phyloP scores from a whole-genome alignment of 2,888 invertebrate genomes.

The Hesperia comma region DNA sequence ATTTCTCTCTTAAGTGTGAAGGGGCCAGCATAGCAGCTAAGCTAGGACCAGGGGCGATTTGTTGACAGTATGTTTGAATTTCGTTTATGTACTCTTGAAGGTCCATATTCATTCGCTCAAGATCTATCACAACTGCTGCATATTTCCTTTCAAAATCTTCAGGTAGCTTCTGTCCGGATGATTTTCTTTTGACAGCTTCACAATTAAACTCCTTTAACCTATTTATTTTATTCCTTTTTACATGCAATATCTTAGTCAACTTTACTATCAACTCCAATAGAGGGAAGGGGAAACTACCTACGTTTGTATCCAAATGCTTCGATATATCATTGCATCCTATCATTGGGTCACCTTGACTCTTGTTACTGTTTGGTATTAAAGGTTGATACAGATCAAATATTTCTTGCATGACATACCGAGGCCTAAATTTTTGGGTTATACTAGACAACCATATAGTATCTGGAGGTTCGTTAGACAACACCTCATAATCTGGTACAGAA shows the following conservation, averaged over 20 bases:
- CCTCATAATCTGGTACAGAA: constrained; percentile 98
- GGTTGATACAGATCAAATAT: constrained; percentile 77
- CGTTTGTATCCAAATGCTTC: constrained; percentile 75
- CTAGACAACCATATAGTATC: constrained; percentile 95
- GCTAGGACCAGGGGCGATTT: constrained; percentile 94
- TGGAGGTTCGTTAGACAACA: constrained; percentile 95
- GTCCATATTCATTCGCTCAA: constrained; percentile 95
- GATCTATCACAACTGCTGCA: constrained; percentile 93
- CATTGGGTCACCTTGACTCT: constrained; percentile 87
- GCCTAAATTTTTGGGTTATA: constrained; percentile 91
- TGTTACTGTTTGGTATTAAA: constrained; percentile 60
- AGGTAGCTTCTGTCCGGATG: constrained; percentile 90
- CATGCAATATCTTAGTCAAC: constrained; percentile 92
- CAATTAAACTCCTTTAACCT: constrained; percentile 93
- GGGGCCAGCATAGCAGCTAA: constrained; percentile 94
- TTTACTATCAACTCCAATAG: constrained; percentile 94
- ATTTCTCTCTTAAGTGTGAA: constrained; percentile 93
- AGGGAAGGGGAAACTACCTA: constrained; percentile 93
- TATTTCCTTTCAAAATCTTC: constrained; percentile 96
- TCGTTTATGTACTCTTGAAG: constrained; percentile 93
- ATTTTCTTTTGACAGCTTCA: constrained; percentile 94
- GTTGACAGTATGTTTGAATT: constrained; percentile 92
- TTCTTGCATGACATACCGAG: constrained; percentile 85
- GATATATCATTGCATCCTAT: constrained; percentile 82
- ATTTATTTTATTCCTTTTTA: constrained; percentile 92